Conservation (phyloP, 2,797 vertebrate genomes). For the Sebastes hopkinsi region DNA sequence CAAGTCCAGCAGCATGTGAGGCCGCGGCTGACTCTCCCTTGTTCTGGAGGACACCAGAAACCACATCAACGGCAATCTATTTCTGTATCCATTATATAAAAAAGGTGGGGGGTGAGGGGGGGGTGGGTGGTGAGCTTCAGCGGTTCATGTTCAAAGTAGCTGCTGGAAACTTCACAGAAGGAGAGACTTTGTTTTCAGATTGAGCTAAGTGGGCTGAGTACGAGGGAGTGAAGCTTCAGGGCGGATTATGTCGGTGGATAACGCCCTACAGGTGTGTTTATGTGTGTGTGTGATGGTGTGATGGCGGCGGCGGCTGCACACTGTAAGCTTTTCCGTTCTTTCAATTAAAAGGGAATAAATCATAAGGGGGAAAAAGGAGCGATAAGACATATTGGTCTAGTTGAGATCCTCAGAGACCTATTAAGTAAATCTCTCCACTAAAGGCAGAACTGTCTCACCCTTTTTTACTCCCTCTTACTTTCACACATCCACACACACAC, state of each 20-base stretch:
- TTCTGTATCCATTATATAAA: slow-evolving; percentile 18
- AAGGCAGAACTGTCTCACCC: not conserved
- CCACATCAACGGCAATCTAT: slow-evolving; percentile 46
- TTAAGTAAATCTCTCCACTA: not conserved
- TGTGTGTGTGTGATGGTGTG: not conserved
- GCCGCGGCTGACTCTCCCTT: slow-evolving; percentile 14
- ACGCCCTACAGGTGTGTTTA: slow-evolving; percentile 30
- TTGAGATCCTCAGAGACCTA: slow-evolving; percentile 3
- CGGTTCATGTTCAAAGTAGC: slow-evolving; percentile 32
- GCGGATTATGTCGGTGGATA: not conserved
- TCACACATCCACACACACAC: slow-evolving; percentile 4
- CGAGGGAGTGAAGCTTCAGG: slow-evolving; percentile 4
- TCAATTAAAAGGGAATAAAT: slow-evolving; percentile 11
- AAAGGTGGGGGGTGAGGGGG: not conserved
- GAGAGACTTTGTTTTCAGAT: slow-evolving; percentile 22
- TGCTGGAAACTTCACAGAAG: slow-evolving; percentile 18
- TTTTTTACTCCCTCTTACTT: not conserved
- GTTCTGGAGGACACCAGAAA: slow-evolving; percentile 29
- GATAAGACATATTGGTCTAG: slow-evolving; percentile 1
- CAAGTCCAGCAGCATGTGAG: not conserved
- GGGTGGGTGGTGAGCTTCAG: not conserved
- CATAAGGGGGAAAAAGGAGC: not conserved
- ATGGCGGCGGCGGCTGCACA: not conserved
- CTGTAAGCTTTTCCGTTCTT: not conserved
- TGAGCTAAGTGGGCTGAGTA: not conserved